A percentile compares a stretch with the other conserved stretches of the same genome.
Evolutionary conservation across 1,140 invertebrate genomes (phyloP).

Genomic region (Hirudo medicinalis): DNA sequence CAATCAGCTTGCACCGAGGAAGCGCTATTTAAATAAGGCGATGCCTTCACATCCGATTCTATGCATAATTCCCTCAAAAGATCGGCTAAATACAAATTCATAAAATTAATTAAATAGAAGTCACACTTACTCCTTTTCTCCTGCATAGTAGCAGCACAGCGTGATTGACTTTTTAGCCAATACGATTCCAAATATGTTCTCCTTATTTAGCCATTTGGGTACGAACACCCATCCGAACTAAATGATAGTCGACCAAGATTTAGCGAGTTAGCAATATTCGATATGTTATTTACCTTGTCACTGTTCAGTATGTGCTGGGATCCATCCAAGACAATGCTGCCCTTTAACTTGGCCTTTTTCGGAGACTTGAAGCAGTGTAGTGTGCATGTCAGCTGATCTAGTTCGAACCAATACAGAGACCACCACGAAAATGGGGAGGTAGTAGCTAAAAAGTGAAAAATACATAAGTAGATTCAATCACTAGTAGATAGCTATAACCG

Average conservation of each 20-base stretch:
- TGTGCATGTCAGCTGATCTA: neutral
- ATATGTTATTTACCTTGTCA: neutral
- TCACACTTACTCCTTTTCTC: neutral
- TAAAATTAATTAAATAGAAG: neutral
- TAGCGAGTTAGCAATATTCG: neutral
- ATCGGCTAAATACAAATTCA: neutral
- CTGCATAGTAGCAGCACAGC: neutral
- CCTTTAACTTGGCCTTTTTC: neutral
- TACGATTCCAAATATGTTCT: neutral
- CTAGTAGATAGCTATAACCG: no score
- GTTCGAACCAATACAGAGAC: neutral
- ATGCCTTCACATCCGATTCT: neutral
- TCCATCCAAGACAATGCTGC: neutral
- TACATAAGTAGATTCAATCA: no score
- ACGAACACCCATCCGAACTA: neutral
- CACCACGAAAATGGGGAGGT: neutral
- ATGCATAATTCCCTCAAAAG: neutral
- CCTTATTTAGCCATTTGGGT: neutral
- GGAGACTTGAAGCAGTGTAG: neutral
- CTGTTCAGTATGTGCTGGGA: neutral
- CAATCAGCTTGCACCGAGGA: neutral
- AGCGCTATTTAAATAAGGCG: no score
- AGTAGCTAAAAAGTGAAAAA: neutral
- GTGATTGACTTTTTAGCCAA: neutral
- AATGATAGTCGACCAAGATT: neutral